phyloP scores from a whole-genome alignment of 2,888 invertebrate genomes.

The Ischnura elegans region DNA sequence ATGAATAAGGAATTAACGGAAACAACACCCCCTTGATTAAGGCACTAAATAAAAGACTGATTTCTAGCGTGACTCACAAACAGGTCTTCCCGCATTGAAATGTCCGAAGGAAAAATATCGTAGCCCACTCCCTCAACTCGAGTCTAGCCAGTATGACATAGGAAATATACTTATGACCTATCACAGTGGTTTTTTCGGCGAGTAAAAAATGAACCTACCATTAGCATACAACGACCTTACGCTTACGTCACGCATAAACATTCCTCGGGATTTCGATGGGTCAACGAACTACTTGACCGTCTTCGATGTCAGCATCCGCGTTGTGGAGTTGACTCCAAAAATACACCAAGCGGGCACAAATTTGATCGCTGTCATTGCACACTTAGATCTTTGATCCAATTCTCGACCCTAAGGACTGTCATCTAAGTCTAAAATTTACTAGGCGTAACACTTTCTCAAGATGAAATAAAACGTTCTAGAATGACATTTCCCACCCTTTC shows the following conservation, averaged over 20 bases:
- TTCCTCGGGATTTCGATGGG: background rate
- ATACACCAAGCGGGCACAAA: background rate
- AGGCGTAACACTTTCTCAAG: too few species aligned
- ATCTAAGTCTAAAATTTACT: too few species aligned
- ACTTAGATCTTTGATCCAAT: too few species aligned
- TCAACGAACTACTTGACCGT: constrained; percentile 20
- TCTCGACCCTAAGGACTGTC: too few species aligned
- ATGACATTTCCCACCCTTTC: too few species aligned
- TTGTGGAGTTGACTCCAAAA: background rate
- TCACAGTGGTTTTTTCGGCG: background rate
- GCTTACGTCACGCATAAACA: constrained; percentile 33
- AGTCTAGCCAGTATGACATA: background rate
- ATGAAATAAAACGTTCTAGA: too few species aligned
- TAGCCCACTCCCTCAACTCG: background rate
- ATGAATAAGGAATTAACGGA: too few species aligned
- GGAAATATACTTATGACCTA: background rate
- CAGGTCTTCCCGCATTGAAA: too few species aligned
- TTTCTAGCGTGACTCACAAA: too few species aligned
- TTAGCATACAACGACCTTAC: background rate
- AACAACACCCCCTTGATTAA: too few species aligned
- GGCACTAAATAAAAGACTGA: too few species aligned
- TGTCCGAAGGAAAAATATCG: background rate
- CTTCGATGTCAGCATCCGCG: constrained; percentile 7
- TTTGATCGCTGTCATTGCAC: too few species aligned
- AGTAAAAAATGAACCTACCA: background rate